Evolutionary conservation across 2,113 vertebrate genomes (phyloP).

Genomic region (Ptilonorhynchus violaceus): DNA sequence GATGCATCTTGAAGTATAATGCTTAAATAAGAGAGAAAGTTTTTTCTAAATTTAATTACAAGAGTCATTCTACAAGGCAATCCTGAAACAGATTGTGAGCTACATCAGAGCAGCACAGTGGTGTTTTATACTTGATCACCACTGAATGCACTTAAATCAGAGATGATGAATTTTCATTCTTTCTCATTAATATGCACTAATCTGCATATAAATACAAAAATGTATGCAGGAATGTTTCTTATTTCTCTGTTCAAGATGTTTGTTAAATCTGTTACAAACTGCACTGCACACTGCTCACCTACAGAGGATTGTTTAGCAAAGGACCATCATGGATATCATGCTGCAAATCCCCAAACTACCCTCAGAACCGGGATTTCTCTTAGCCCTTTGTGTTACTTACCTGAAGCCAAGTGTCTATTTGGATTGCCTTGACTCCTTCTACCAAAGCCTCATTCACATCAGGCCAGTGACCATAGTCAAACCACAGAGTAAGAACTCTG

Average conservation of each 20-base stretch:
- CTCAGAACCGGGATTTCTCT: background rate
- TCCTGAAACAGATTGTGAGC: background rate
- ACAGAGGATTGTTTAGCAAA: background rate
- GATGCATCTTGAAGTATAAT: background rate
- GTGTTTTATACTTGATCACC: background rate
- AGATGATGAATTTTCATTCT: background rate
- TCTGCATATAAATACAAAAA: background rate
- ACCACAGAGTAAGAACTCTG: slow-evolving; percentile 97
- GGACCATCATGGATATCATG: background rate
- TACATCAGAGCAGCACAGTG: background rate
- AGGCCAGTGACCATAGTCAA: slow-evolving; percentile 98
- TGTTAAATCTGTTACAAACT: background rate
- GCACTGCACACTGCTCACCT: background rate
- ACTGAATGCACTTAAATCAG: background rate
- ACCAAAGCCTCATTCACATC: slow-evolving; percentile 97
- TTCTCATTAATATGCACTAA: background rate
- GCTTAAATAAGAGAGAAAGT: background rate
- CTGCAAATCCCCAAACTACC: background rate
- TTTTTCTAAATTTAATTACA: background rate
- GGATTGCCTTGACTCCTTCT: slow-evolving; percentile 98
- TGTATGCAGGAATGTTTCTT: background rate
- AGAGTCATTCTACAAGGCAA: background rate
- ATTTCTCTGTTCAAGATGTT: background rate
- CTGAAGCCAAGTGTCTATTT: slow-evolving; percentile 98
- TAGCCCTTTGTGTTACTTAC: slow-evolving; percentile 58